Evolutionary conservation across 2,888 invertebrate species (phyloP).

Genomic region (Mythimna ferrago): DNA sequence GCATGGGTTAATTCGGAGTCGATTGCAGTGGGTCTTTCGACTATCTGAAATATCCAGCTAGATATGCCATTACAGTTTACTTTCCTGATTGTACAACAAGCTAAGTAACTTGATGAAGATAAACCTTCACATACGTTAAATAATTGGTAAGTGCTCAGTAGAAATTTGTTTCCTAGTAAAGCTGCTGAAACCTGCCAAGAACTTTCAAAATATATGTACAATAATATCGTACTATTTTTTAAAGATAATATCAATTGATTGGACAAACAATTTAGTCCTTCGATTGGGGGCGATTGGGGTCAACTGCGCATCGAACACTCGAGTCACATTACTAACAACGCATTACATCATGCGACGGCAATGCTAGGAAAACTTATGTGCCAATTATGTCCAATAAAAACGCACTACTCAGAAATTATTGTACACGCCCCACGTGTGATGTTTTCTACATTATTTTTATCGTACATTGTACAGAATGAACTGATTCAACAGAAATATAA

Average conservation of each 20-base stretch:
- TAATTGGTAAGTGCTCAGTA: not conserved
- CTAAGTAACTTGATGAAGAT: not conserved
- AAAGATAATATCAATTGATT: conserved; percentile 73
- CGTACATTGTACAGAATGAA: conserved; percentile 6
- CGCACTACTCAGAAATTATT: conserved; percentile 56
- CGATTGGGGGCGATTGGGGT: conserved; percentile 90
- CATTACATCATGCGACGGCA: conserved; percentile 81
- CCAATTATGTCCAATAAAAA: conserved; percentile 77
- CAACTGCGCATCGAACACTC: conserved; percentile 86
- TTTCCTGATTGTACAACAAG: not conserved
- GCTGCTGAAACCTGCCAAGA: not conserved
- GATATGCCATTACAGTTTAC: not conserved
- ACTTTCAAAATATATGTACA: conserved; percentile 40
- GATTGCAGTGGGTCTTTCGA: not conserved
- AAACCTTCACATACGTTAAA: not conserved
- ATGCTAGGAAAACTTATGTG: conserved; percentile 76
- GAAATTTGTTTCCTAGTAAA: not conserved
- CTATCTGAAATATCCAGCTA: not conserved
- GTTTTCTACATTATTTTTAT: conserved; percentile 37
- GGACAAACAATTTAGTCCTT: conserved; percentile 88
- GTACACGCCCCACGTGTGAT: conserved; percentile 50
- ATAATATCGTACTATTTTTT: conserved; percentile 55
- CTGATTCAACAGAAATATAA: not conserved
- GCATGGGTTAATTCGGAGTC: not conserved
- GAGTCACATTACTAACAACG: conserved; percentile 73